Conservation (phyloP, 2,888 invertebrate species). For the Amblyjoppa fuscipennis region DNA sequence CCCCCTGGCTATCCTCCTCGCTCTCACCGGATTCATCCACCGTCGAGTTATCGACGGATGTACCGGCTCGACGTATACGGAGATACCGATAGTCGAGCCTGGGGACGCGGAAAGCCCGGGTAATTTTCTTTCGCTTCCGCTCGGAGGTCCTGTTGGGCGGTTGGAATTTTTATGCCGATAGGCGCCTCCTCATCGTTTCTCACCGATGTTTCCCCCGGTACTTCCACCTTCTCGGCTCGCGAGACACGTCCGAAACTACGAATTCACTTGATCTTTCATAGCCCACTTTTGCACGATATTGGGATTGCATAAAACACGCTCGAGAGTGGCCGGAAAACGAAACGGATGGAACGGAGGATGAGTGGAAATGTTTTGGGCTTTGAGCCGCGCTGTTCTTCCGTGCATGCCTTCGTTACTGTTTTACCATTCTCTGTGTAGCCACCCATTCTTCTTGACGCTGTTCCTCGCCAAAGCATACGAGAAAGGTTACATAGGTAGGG, state of each 20-base stretch:
- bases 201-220: too few relatives aligned
- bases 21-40: conserved; percentile 17
- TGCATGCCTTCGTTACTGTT: neutral
- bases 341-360: neutral
- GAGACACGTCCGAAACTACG: too few relatives aligned
- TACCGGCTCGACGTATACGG: conserved; percentile 1
- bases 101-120: conserved; percentile 1
- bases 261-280: neutral
- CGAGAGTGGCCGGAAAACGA: neutral
- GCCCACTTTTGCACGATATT: neutral
- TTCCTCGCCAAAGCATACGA: neutral
- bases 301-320: neutral
- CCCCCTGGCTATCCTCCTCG: neutral
- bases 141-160: neutral
- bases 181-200: too few relatives aligned
- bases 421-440: neutral
- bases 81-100: conserved; percentile 27
- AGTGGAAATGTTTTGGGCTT: neutral
- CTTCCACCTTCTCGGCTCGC: too few relatives aligned
- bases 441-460: conserved; percentile 14
- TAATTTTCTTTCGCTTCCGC: neutral
- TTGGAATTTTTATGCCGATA: neutral
- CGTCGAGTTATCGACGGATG: conserved; percentile 4
- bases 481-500: neutral
- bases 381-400: neutral